Evolutionary conservation across 2,797 vertebrate genomes (phyloP), one percentile per base, ranked within the genome.

Genomic region (Hippoglossus hippoglossus): DNA sequence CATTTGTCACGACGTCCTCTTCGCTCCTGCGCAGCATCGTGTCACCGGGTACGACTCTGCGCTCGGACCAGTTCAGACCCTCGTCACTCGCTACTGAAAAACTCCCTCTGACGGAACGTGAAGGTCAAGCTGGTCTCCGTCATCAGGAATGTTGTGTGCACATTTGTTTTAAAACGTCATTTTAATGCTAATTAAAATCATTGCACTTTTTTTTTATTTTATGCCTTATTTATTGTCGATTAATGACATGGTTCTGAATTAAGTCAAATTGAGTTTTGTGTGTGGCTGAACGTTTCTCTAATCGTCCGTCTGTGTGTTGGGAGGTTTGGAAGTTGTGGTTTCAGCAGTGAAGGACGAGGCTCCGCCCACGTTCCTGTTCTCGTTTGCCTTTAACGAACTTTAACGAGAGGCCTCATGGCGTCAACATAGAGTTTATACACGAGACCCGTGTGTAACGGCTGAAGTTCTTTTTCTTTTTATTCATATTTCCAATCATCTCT

Each of bases 211-310:
- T 47, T 61, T 74, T 41, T 4, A 19, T 39, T 67, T 22, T 3
- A 53, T 67, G 89, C 86, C 88, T 91, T 91, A 92, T 92, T 93
- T 93, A 93, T 92, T 92, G 84, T 71, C 75, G 63, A 81, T 77
- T 81, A 61, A 73, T 71, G 63, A 68, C 46, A 63, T 34, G 61
- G 71, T 60, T 82, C 67, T 52, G 51, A 67, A 67, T 56, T 49
- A 56, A 52, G 66, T 67, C 22, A 66, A 58, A 18, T 60, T 56
- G n/a, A 31, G 22, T 28, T 81, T 39, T 50, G 12, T 19, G 41
- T 31, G 11, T 63, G 47, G 18, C 49, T 47, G 25, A 65, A 52
- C 39, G 6, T 56, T 34, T 50, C 52, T 58, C 19, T 41, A 28
- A 6, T 47, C 51, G 3, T 62, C 47, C 16, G 19, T n/a, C 58